These are phyloP conservation scores for Drosophila nebulosa DNA, from an alignment of 1,140 invertebrate species.

Conservation along the genomic window DNA sequence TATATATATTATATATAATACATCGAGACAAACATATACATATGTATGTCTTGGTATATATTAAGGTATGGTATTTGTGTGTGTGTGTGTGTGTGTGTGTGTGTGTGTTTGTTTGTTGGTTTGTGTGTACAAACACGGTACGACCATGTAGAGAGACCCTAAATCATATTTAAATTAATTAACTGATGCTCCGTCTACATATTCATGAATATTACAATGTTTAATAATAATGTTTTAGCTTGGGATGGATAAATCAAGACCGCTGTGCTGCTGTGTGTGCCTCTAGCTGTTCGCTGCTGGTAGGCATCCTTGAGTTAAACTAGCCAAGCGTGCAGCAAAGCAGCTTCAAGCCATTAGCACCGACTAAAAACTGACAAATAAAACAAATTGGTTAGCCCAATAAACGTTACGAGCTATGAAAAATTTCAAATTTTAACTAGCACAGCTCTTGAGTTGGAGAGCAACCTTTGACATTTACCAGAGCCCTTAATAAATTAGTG, in stretches of 20 bases:
- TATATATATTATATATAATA: neutral
- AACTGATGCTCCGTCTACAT: conserved; percentile 20
- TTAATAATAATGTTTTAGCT: conserved; percentile 13
- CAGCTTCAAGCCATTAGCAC: conserved; percentile 52
- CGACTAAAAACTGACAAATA: conserved; percentile 33
- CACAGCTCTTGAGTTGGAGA: conserved; percentile 18
- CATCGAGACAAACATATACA: no score
- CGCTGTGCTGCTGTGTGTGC: conserved; percentile 2
- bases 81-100: neutral
- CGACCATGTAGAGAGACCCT: conserved; percentile 11
- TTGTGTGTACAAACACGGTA: no score
- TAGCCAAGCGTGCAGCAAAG: conserved; percentile 42
- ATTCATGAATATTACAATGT: conserved; percentile 1
- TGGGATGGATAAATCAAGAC: conserved; percentile 17
- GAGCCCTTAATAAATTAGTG: conserved; percentile 24
- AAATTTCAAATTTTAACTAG: conserved; percentile 12
- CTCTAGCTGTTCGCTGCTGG: neutral
- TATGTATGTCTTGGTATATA: neutral
- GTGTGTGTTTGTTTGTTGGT: neutral
- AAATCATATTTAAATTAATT: conserved; percentile 39
- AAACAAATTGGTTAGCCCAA: conserved; percentile 34
- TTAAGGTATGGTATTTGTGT: neutral
- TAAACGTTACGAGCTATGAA: conserved; percentile 20
- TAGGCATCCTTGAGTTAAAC: conserved; percentile 55
- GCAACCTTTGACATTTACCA: conserved; percentile 55